Evolutionary conservation across 2,113 vertebrate genomes (phyloP), one percentile per base, ranked within the genome.

Genomic region (Epinephelus cyanopodus): DNA sequence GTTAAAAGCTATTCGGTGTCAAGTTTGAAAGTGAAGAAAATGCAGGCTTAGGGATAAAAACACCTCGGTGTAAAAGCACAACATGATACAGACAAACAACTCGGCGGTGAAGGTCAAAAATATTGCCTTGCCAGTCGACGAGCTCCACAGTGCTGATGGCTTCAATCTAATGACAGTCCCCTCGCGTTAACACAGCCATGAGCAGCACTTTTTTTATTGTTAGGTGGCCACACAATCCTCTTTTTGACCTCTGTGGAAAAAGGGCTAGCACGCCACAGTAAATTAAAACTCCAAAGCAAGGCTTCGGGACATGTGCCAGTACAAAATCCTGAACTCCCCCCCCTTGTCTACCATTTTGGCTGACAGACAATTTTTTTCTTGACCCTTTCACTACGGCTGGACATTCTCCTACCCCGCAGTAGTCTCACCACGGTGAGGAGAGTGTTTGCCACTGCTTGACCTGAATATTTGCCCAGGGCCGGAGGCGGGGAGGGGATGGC

Each of bases 381-480:
- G 23, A 39, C 23, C 8, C 6, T 50, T 58, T 82, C 73, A 75
- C 56, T 63, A 37, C 60, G 39, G 45, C 47, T 56, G 79, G 64
- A 76, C 61, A 45, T 66, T 69, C 80, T 84, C 81, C 73, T 64
- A n/a, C 74, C 84, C 70, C 7, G n/a, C 70, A 68, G 85, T 77
- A 52, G 66, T 61, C 72, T 62, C 78, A 65, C 69, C 70, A 58
- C 23, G 4, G 64, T 33, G 58, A 83, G 89, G 82, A 45, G 29
- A 45, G 29, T 90, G 90, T 94, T 94, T 93, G 92, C 95, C 94
- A 93, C 64, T 74, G 93, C 91, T 94, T 81, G 90, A 96, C 93
- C 95, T 95, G 93, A 69, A 94, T 94, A 94, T 94, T 84, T 87
- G 93, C 93, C 96, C 94, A 94, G 94, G 94, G 89, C 89, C 78